Conservation (phyloP, 2,113 vertebrate genomes). For the Vulpes vulpes region DNA sequence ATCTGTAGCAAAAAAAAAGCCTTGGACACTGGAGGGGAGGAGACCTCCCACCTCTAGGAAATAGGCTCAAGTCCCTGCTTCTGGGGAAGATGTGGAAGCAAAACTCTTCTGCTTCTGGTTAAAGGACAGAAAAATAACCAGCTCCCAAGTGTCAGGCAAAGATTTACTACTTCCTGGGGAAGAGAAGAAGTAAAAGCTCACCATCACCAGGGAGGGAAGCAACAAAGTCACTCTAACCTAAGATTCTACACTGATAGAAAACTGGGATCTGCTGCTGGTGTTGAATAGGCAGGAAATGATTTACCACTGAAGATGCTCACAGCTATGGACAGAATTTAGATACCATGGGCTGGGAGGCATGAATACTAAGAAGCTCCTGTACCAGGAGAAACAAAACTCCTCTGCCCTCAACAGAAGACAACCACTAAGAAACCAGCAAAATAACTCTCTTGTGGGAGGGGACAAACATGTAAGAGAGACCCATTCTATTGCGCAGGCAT, state of each 20-base stretch:
- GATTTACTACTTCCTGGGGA: not conserved
- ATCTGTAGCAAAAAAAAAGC: not conserved
- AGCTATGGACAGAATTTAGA: not conserved
- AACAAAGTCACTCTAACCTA: not conserved
- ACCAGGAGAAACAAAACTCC: not conserved
- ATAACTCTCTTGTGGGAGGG: not conserved
- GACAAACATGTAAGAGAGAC: not conserved
- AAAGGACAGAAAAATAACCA: not conserved
- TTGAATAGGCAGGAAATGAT: not conserved
- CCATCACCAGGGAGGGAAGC: too few species aligned
- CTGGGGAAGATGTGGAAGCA: not conserved
- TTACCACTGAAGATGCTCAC: not conserved
- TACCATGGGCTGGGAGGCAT: not conserved
- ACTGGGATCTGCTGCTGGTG: not conserved
- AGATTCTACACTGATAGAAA: not conserved
- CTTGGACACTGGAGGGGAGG: not conserved
- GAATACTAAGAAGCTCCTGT: not conserved
- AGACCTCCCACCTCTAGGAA: not conserved
- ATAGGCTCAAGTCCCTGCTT: not conserved
- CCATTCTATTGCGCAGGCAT: not conserved
- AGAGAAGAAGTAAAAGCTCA: not conserved
- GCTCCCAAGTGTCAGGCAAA: not conserved
- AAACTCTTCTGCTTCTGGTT: not conserved
- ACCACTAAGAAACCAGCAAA: not conserved
- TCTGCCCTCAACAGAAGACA: not conserved